Evolutionary conservation across 2,888 invertebrate species (phyloP).

Genomic region (Ormia ochracea): DNA sequence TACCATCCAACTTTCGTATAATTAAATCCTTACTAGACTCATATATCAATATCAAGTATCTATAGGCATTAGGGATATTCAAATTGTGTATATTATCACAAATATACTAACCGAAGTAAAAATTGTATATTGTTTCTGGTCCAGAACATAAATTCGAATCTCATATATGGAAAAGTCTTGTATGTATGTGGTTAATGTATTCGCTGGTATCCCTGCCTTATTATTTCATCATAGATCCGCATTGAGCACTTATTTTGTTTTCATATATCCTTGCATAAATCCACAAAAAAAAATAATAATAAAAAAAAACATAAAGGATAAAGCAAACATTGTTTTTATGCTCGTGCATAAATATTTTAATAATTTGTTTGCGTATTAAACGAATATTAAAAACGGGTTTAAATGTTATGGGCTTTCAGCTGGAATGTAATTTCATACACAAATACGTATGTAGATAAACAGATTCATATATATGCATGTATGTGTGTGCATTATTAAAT

Average conservation of each 20-base stretch:
- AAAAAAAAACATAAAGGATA: too few species aligned
- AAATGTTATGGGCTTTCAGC: not conserved
- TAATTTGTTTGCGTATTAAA: not conserved
- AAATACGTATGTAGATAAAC: not conserved
- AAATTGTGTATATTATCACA: not conserved
- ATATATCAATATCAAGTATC: not conserved
- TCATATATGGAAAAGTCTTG: too few species aligned
- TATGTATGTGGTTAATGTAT: too few species aligned
- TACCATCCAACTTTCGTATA: not conserved
- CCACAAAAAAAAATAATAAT: too few species aligned
- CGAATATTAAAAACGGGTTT: not conserved
- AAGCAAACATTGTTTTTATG: too few species aligned
- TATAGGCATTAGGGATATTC: not conserved
- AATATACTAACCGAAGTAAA: not conserved
- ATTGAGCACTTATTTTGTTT: not conserved
- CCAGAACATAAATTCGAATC: too few species aligned
- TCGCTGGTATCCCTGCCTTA: not conserved
- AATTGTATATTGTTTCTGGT: too few species aligned
- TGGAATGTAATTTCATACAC: not conserved
- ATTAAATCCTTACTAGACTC: not conserved
- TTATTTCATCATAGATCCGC: conserved; percentile 7
- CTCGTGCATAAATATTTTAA: too few species aligned
- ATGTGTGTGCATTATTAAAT: too few species aligned
- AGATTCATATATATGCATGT: too few species aligned
- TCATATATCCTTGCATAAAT: not conserved